phyloP scores from a whole-genome alignment of 2,888 invertebrate genomes.

The Meandrusa payeni region DNA sequence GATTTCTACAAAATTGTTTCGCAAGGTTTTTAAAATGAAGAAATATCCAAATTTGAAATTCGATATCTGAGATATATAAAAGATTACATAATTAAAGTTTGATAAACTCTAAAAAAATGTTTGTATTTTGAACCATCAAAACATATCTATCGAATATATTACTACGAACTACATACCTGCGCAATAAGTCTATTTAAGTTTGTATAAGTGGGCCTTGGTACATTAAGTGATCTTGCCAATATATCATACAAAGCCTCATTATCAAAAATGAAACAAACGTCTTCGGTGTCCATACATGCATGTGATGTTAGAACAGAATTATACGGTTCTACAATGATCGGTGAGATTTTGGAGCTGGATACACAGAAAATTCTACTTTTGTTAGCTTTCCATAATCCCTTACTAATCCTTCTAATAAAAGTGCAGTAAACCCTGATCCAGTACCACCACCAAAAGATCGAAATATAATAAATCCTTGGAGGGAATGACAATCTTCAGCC shows the following conservation, averaged over 20 bases:
- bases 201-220: slow-evolving; percentile 90
- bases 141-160: too few species aligned
- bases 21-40: too few species aligned
- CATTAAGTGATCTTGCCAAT: slow-evolving; percentile 86
- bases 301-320: slow-evolving; percentile 87
- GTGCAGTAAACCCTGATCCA: slow-evolving; percentile 87
- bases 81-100: too few species aligned
- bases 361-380: slow-evolving; percentile 86
- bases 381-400: slow-evolving; percentile 83
- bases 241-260: slow-evolving; percentile 90
- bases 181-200: slow-evolving; percentile 91
- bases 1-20: too few species aligned
- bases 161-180: too few species aligned
- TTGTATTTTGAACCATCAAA: too few species aligned
- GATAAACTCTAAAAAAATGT: too few species aligned
- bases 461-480: slow-evolving; percentile 84
- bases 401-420: slow-evolving; percentile 83
- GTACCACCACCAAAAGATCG: slow-evolving; percentile 89
- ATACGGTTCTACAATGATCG: slow-evolving; percentile 89
- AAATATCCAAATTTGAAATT: too few species aligned
- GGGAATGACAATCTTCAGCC: slow-evolving; percentile 82
- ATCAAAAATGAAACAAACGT: slow-evolving; percentile 87
- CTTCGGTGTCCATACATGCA: slow-evolving; percentile 84
- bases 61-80: too few species aligned
- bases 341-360: slow-evolving; percentile 92